A percentile compares a stretch with the other conserved stretches of the same genome.
Conservation (phyloP, 2,797 vertebrate genomes). For the Antrozous pallidus region DNA sequence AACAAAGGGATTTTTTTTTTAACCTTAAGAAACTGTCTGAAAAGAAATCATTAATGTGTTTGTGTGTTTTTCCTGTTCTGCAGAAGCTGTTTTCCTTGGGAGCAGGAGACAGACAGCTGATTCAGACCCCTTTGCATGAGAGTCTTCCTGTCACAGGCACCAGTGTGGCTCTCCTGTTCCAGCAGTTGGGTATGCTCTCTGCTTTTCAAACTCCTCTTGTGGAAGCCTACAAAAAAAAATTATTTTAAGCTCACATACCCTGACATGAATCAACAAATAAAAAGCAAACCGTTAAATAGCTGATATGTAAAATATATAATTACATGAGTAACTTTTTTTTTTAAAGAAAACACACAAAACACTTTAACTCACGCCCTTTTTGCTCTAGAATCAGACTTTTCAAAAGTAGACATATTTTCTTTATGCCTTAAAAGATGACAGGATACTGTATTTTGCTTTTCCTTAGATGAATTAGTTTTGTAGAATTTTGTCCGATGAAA, state of each 20-base stretch:
- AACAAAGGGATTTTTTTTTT: not conserved
- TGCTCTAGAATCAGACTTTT: not conserved
- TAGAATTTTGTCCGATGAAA: not conserved
- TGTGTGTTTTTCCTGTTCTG: conserved; percentile 42
- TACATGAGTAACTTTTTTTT: not conserved
- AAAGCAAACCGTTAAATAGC: not conserved
- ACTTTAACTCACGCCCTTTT: not conserved
- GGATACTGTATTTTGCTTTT: not conserved
- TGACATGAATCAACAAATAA: conserved; percentile 53
- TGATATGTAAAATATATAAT: not conserved
- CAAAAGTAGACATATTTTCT: not conserved
- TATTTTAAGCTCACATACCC: conserved; percentile 8
- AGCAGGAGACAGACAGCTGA: conserved; percentile 96
- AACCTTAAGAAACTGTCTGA: conserved; percentile 29
- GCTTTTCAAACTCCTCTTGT: not conserved
- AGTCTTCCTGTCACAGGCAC: conserved; percentile 94
- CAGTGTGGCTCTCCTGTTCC: conserved; percentile 96
- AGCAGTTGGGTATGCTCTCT: conserved; percentile 92
- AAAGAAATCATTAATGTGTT: conserved; percentile 9
- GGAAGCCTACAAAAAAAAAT: conserved; percentile 8
- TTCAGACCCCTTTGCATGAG: conserved; percentile 94
- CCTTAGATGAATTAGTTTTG: not conserved
- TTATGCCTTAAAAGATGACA: not conserved
- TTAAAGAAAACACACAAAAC: not conserved
- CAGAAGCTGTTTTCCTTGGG: conserved; percentile 98